phyloP scores from a whole-genome alignment of 64 coral and sea anemone species.

The Acropora yongei region DNA sequence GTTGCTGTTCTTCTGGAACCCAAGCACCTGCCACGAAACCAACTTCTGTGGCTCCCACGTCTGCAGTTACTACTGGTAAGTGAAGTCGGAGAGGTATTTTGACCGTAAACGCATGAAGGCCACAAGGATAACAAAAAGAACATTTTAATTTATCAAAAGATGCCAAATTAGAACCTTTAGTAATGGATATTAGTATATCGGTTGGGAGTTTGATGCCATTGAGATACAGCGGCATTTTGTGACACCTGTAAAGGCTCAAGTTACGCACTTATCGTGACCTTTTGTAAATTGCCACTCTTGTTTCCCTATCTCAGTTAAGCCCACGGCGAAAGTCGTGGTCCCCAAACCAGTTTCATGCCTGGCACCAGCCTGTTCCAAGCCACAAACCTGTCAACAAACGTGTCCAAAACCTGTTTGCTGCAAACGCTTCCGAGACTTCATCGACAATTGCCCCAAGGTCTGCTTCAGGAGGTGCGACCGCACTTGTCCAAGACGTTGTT shows the following conservation, averaged over 20 bases:
- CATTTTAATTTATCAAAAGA: too few relatives aligned
- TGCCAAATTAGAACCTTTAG: too few relatives aligned
- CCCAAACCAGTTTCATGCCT: conserved; percentile 18
- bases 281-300: too few relatives aligned
- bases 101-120: too few relatives aligned
- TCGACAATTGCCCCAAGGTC: conserved; percentile 51
- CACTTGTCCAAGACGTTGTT: conserved; percentile 78
- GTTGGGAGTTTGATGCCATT: too few relatives aligned
- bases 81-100: background rate
- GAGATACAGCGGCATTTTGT: too few relatives aligned
- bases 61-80: background rate
- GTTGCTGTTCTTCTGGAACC: background rate
- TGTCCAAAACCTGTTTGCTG: conserved; percentile 63
- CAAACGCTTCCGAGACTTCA: conserved; percentile 27
- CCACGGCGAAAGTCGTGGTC: conserved; percentile 20
- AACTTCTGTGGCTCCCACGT: background rate
- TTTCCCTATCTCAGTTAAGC: background rate
- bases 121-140: too few relatives aligned
- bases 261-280: too few relatives aligned
- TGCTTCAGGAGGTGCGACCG: conserved; percentile 69
- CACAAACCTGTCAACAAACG: conserved; percentile 30
- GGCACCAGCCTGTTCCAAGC: conserved; percentile 17
- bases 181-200: too few relatives aligned
- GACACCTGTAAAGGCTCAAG: too few relatives aligned
- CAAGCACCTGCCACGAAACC: background rate